These are phyloP conservation scores for Karalla daura DNA, from an alignment of 2,797 vertebrate species.

Conservation along the genomic window DNA sequence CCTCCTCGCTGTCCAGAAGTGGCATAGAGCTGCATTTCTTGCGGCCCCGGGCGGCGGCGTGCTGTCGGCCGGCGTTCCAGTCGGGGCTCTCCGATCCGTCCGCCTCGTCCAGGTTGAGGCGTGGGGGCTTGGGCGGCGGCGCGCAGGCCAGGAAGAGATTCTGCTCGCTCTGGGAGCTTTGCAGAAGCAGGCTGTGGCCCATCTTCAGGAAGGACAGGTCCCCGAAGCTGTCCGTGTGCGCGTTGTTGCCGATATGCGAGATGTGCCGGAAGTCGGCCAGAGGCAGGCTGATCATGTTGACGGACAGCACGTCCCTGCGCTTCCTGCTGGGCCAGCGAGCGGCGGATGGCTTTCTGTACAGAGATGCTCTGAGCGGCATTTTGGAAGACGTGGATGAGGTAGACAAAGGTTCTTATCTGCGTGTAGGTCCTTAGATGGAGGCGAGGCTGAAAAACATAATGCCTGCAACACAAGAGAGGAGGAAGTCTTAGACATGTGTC, in stretches of 20 bases:
- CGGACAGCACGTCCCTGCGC: constrained; percentile 79
- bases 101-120: constrained; percentile 86
- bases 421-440: constrained; percentile 33
- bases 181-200: constrained; percentile 82
- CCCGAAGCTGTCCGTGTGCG: constrained; percentile 86
- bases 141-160: constrained; percentile 87
- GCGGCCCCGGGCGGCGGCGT: constrained; percentile 62
- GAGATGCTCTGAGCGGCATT: constrained; percentile 80
- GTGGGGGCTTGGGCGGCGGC: constrained; percentile 93
- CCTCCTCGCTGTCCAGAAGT: constrained; percentile 72
- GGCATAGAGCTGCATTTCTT: constrained; percentile 83
- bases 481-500: constrained; percentile 20
- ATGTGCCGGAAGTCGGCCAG: constrained; percentile 86
- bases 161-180: constrained; percentile 88
- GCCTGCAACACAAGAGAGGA: constrained; percentile 49
- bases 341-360: constrained; percentile 73
- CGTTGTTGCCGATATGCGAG: constrained; percentile 79
- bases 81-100: constrained; percentile 77
- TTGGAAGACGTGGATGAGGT: constrained; percentile 32
- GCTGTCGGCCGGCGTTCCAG: constrained; percentile 36
- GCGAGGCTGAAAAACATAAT: constrained; percentile 23
- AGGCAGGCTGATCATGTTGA: constrained; percentile 89
- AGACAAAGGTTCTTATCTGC: constrained; percentile 17
- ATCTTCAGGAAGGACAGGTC: constrained; percentile 87
- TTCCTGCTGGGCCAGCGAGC: constrained; percentile 78